Base-by-base conservation (phyloP, 2,797 vertebrate species). In the Semotilus atromaculatus region DNA sequence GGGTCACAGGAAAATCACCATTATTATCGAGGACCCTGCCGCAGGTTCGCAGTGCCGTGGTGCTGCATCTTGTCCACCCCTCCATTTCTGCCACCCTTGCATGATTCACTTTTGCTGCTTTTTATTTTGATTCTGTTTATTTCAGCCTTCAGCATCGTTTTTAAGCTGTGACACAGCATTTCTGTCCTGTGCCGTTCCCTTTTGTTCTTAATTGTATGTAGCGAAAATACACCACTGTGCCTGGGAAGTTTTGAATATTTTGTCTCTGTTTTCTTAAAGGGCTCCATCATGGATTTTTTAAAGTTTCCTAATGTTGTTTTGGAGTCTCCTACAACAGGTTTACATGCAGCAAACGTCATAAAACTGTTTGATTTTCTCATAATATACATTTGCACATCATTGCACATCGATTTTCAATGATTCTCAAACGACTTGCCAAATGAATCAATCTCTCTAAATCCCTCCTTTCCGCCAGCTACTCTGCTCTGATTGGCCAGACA, bases 21-120 rank as follows among this genome's bases (percentile, higher is more conserved):
- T 99, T 96, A 99, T 99, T 95, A 96, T 99, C 93, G 98, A 99
- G 94, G 98, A 99, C 90, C 97, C 98, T 51, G 94, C 98, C 89
- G 97, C 97, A 99, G 98, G 98, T 99, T 97, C 96, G 97, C 94
- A 89, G 94, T 93, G 51, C 92, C 88, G 90, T 91, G 89, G 82
- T 82, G 83, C 94, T 95, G 91, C 94, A 85, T 91, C 90, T 82
- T 84, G 82, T 64, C 83, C 76, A 62, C 10, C 89, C 87, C 86
- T 88, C 91, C 92, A 89, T 94, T 89, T 89, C 62, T 60, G 88
- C 21, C 23, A 29, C 51, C 53, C 55, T 64, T 87, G 71, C 90
- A 86, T 19, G 55, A 64, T 43, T 34, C 34, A n/a, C 88, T 80
- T 85, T 72, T 88, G 85, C 86, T 88, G 72, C 21, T 53, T 66